Conservation (phyloP, 2,888 invertebrate species). For the Zygogramma bicolorata region DNA sequence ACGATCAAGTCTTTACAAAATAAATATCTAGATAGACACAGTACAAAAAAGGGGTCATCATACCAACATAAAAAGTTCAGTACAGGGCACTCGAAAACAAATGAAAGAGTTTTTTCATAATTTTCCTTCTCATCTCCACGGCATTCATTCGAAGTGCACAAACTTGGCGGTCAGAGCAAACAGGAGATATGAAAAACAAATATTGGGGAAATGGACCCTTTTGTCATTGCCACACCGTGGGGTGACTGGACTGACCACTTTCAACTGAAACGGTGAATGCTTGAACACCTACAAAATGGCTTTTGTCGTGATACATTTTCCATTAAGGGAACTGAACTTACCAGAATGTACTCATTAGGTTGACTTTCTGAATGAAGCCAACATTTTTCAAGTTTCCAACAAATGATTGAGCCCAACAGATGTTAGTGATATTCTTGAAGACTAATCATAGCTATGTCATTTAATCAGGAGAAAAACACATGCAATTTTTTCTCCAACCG, state of each 20-base stretch:
- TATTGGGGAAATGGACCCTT: slow-evolving; percentile 42
- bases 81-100: neutral
- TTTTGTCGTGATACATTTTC: slow-evolving; percentile 13
- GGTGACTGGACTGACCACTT: slow-evolving; percentile 42
- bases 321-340: neutral
- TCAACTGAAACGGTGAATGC: slow-evolving; percentile 36
- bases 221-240: slow-evolving; percentile 40
- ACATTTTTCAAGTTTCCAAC: too few species aligned
- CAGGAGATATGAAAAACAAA: slow-evolving; percentile 48
- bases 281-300: slow-evolving; percentile 33
- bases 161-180: slow-evolving; percentile 43
- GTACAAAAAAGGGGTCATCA: too few species aligned
- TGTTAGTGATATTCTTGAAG: too few species aligned
- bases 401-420: too few species aligned
- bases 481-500: too few species aligned
- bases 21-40: too few species aligned
- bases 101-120: neutral
- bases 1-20: too few species aligned
- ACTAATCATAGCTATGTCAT: too few species aligned
- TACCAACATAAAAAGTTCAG: too few species aligned
- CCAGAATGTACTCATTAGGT: neutral
- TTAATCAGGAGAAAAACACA: too few species aligned
- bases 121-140: slow-evolving; percentile 1
- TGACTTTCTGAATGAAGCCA: neutral
- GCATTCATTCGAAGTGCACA: slow-evolving; percentile 39